Evolutionary conservation across 2,888 invertebrate genomes (phyloP).

Genomic region (Drosophila stalkeri): DNA sequence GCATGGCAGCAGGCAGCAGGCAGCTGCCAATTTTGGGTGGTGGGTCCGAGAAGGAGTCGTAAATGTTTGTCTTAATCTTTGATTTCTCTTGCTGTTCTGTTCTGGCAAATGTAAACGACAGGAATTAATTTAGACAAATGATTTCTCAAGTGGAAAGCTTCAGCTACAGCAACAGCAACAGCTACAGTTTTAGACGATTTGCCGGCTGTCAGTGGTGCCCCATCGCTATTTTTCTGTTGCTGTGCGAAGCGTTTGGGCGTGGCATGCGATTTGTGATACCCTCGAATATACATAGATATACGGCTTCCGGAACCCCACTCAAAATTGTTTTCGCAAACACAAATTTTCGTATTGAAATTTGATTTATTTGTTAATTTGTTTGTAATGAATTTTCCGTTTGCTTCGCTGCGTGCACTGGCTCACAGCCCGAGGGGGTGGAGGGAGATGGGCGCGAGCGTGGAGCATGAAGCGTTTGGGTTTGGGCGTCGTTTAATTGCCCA

Average conservation of each 20-base stretch:
- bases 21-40: constrained; percentile 31
- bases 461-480: constrained; percentile 18
- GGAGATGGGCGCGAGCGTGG: constrained; percentile 31
- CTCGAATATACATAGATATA: not conserved
- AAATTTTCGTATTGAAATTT: constrained; percentile 85
- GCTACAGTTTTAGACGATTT: constrained; percentile 68
- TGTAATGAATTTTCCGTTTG: constrained; percentile 83
- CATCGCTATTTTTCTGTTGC: constrained; percentile 26
- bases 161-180: constrained; percentile 47
- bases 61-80: constrained; percentile 86
- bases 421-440: constrained; percentile 24
- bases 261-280: constrained; percentile 60
- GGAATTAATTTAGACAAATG: constrained; percentile 86
- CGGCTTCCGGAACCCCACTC: constrained; percentile 57
- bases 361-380: constrained; percentile 85
- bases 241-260: constrained; percentile 69
- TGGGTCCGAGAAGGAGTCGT: constrained; percentile 61
- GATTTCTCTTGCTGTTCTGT: constrained; percentile 78
- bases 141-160: constrained; percentile 82
- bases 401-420: constrained; percentile 56
- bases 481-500: constrained; percentile 71
- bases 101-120: constrained; percentile 85
- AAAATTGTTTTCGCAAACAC: constrained; percentile 84
- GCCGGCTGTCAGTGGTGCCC: constrained; percentile 75
- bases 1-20: constrained; percentile 30